Evolutionary conservation across 2,888 invertebrate species (phyloP).

Genomic region (Megaustenia siamemsis): DNA sequence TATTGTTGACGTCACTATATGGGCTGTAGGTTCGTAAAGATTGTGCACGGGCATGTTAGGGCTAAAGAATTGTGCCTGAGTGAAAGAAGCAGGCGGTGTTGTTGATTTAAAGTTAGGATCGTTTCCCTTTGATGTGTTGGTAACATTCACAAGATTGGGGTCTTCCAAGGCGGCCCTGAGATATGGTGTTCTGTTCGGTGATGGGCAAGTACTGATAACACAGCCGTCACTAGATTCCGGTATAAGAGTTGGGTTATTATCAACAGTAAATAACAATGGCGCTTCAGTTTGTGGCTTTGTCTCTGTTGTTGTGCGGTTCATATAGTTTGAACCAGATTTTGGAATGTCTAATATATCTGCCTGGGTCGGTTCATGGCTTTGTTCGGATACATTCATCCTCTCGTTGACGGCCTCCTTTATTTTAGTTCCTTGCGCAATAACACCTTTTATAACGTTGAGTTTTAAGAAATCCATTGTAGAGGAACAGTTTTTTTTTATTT

Average conservation of each 20-base stretch:
- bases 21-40: not conserved
- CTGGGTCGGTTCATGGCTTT: not conserved
- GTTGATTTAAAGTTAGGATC: not conserved
- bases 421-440: not conserved
- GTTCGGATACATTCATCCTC: not conserved
- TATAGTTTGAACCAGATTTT: not conserved
- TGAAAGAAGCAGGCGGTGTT: no score
- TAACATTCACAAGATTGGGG: not conserved
- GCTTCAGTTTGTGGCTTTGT: not conserved
- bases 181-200: not conserved
- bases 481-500: not conserved
- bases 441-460: not conserved
- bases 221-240: not conserved
- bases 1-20: not conserved
- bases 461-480: not conserved
- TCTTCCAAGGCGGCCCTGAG: no score
- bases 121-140: not conserved
- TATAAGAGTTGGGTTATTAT: not conserved
- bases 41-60: not conserved
- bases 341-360: not conserved
- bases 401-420: conserved; percentile 21
- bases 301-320: not conserved
- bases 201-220: not conserved
- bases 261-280: not conserved
- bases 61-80: not conserved